These are phyloP conservation scores for Cynopterus brachyotis DNA, from an alignment of 2,113 vertebrate genomes.

Conservation along the genomic window DNA sequence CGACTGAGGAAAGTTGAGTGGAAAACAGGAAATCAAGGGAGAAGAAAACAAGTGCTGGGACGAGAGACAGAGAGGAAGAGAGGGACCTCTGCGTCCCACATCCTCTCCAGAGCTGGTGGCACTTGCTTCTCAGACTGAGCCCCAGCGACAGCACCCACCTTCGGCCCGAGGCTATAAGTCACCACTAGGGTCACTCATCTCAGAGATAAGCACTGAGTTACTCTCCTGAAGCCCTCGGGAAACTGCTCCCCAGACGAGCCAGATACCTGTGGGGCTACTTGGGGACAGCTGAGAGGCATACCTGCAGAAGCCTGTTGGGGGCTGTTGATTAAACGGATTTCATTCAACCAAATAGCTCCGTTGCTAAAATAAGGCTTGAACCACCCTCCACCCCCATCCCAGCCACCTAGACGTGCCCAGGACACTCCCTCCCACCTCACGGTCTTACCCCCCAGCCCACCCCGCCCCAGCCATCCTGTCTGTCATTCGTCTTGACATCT, in stretches of 20 bases:
- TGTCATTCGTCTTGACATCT: not conserved
- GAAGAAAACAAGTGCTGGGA: constrained; percentile 51
- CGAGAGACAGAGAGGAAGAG: not conserved
- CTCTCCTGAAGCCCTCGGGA: not conserved
- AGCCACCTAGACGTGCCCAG: not conserved
- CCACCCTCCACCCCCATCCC: not conserved
- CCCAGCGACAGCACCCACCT: not conserved
- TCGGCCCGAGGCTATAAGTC: not conserved
- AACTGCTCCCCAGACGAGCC: not conserved
- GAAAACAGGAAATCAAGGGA: constrained; percentile 67
- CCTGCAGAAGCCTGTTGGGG: not conserved
- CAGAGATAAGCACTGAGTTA: not conserved
- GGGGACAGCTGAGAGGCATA: not conserved
- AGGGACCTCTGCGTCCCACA: not conserved
- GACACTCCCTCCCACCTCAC: not conserved
- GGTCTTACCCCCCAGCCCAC: not conserved
- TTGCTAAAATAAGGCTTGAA: not conserved
- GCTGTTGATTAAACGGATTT: not conserved
- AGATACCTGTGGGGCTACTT: not conserved
- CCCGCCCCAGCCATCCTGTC: not conserved
- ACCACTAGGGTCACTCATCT: not conserved
- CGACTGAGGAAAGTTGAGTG: constrained; percentile 50
- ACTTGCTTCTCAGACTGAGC: not conserved
- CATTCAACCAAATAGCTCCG: not conserved
- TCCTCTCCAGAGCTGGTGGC: not conserved